Evolutionary conservation across 2,797 vertebrate species (phyloP), one percentile per base, ranked within the genome.

Genomic region (Myripristis jacobus): DNA sequence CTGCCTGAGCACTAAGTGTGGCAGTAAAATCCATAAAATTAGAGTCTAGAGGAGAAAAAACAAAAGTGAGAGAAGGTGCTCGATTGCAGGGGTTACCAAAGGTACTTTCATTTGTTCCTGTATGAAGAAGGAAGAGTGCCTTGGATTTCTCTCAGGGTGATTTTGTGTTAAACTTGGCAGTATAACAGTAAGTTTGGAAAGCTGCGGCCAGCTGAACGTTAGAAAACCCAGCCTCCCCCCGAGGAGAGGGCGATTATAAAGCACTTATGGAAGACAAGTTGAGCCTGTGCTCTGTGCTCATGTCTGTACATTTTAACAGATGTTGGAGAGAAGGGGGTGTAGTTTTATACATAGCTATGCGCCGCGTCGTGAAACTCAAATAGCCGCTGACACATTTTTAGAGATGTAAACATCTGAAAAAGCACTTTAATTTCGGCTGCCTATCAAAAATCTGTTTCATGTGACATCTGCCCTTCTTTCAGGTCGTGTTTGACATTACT

Each of bases 181-280:
- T 44, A 1, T 47, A 73, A 66, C 51, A 67, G 77, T 64, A 55
- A 51, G 57, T 75, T 86, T 27, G 72, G 77, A 86, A 87, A 86
- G 56, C 81, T 76, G 62, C 50, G 83, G 77, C 80, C 79, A 76
- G 80, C 74, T 87, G 75, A 86, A 84, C 21, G 59, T 77, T 75
- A 66, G 75, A 87, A 87, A 85, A 76, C 41, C 59, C 73, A 70
- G 60, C 78, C 76, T 79, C 78, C 87, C 82, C 82, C 77, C 13
- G 70, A 85, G 79, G 80, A 82, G 77, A 81, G 79, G 53, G 66
- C 63, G 69, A 92, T 92, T 92, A 90, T 90, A 87, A 91, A 91
- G 82, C 90, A 89, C 82, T 91, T 91, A 86, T 70, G 80, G 82
- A 79, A 80, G 86, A 91, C 88, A 89, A 87, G 82, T 88, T 83